Percentiles rank a stretch among this genome's conserved stretches.
These are phyloP conservation scores for Albula glossodonta DNA, from an alignment of 2,113 vertebrate species.

Conservation along the genomic window DNA sequence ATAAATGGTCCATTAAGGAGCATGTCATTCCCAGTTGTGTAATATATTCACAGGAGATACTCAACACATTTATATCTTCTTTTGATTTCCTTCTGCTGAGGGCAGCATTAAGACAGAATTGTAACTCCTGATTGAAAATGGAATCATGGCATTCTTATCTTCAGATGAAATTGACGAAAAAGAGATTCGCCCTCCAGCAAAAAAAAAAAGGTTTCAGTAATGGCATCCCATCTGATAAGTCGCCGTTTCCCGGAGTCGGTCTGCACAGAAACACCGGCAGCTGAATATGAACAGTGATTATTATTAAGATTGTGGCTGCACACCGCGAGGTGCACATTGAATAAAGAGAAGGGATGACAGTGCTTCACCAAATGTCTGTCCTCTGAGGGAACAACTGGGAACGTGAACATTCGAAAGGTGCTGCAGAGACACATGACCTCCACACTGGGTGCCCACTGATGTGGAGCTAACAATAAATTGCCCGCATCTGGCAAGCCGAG, in stretches of 20 bases:
- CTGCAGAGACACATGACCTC: neutral
- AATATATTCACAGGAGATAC: constrained; percentile 2
- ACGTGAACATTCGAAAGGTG: neutral
- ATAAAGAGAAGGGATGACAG: constrained; percentile 36
- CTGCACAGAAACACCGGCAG: constrained; percentile 62
- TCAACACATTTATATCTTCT: neutral
- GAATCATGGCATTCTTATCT: constrained; percentile 59
- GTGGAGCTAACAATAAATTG: neutral
- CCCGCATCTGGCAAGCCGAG: neutral
- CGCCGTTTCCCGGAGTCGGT: constrained; percentile 49
- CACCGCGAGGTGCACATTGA: constrained; percentile 57
- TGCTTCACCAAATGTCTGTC: neutral
- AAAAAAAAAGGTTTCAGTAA: constrained; percentile 56
- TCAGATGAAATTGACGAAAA: constrained; percentile 59
- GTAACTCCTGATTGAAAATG: constrained; percentile 47
- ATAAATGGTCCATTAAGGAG: neutral
- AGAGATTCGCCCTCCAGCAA: constrained; percentile 45
- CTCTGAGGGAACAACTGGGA: neutral
- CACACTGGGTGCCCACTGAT: neutral
- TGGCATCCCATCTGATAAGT: constrained; percentile 70
- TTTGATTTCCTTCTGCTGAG: neutral
- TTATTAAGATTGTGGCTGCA: constrained; percentile 71
- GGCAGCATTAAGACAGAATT: neutral
- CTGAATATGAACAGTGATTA: constrained; percentile 68
- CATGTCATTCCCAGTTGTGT: neutral